These are phyloP conservation scores for Crocodylus rhombifer DNA, from an alignment of 2,797 vertebrate species.

Conservation along the genomic window DNA sequence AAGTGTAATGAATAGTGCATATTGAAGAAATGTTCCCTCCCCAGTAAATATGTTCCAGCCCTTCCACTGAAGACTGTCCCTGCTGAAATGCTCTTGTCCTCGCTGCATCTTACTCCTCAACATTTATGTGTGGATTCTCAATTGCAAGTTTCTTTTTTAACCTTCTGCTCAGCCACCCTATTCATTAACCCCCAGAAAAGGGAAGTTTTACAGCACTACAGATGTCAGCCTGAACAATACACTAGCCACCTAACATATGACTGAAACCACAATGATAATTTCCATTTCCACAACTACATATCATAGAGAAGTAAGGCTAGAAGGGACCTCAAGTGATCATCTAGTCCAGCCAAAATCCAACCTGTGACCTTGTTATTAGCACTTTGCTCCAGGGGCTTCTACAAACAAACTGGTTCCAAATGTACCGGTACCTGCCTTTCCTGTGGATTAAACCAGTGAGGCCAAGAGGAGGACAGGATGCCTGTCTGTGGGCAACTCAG, in stretches of 20 bases:
- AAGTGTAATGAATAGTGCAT: not conserved
- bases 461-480: too few species aligned
- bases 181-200: not conserved
- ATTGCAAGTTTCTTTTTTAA: not conserved
- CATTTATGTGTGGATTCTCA: accelerated
- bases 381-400: too few species aligned
- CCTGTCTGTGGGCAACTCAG: too few species aligned
- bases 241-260: not conserved
- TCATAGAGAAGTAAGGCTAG: too few species aligned
- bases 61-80: not conserved
- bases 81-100: not conserved
- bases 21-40: not conserved
- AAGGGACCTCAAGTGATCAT: too few species aligned
- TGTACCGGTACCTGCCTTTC: too few species aligned
- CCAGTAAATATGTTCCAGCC: not conserved
- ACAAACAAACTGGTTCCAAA: too few species aligned
- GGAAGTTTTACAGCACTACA: not conserved
- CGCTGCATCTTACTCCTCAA: accelerated
- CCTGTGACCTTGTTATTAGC: too few species aligned
- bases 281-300: too few species aligned
- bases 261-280: too few species aligned
- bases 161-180: not conserved
- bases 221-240: not conserved
- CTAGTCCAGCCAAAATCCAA: too few species aligned
- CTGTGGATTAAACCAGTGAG: too few species aligned